Conservation (phyloP, 2,888 invertebrate genomes). For the Amphimallon solstitiale region DNA sequence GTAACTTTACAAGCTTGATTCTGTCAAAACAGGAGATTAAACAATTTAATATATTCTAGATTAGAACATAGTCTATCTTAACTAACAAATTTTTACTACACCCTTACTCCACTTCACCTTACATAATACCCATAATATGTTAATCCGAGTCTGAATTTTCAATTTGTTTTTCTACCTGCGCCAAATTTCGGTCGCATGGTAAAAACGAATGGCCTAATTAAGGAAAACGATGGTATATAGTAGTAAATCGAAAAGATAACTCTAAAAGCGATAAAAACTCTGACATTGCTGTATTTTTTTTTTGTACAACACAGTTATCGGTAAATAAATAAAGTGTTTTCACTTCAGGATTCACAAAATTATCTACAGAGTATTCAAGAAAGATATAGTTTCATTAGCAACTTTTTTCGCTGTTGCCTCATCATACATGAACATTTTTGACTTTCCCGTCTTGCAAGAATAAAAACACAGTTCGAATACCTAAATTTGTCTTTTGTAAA, state of each 20-base stretch:
- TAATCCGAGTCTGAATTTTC: too few relatives aligned
- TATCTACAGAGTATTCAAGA: not conserved
- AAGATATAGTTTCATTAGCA: constrained; percentile 9
- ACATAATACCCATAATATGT: too few relatives aligned
- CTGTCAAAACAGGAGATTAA: too few relatives aligned
- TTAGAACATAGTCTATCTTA: too few relatives aligned
- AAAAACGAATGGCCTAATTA: constrained; percentile 24
- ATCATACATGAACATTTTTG: constrained; percentile 20
- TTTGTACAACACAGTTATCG: constrained; percentile 18
- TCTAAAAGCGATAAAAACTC: constrained; percentile 2
- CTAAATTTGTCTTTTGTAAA: too few relatives aligned
- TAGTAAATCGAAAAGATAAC: not conserved
- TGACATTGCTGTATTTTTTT: constrained; percentile 14
- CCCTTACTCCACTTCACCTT: too few relatives aligned
- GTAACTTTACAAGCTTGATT: too few relatives aligned
- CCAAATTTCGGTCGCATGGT: constrained; percentile 16
- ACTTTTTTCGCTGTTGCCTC: not conserved
- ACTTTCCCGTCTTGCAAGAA: too few relatives aligned
- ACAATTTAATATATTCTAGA: too few relatives aligned
- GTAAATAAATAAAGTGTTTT: constrained; percentile 1
- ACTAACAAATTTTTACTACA: too few relatives aligned
- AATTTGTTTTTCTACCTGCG: not conserved
- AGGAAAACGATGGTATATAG: constrained; percentile 19
- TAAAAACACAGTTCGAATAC: too few relatives aligned
- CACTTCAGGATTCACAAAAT: not conserved